Evolutionary conservation across 2,113 vertebrate genomes (phyloP).

Genomic region (Larimichthys polyactis): DNA sequence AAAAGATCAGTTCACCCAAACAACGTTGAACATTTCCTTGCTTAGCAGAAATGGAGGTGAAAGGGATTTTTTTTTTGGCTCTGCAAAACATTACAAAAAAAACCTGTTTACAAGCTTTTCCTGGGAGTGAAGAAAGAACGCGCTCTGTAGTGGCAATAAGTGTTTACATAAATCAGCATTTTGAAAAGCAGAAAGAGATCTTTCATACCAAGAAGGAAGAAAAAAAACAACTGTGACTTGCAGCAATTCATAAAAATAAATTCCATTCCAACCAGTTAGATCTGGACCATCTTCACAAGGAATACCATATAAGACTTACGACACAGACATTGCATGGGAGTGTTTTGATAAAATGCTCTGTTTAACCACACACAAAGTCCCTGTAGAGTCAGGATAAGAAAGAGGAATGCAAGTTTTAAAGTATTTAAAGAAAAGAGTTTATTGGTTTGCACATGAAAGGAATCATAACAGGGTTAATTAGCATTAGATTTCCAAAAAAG

Average conservation of each 20-base stretch:
- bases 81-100: neutral
- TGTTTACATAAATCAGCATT: neutral
- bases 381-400: neutral
- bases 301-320: neutral
- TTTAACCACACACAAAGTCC: neutral
- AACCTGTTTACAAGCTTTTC: neutral
- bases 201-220: neutral
- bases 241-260: neutral
- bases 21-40: neutral
- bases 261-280: neutral
- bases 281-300: constrained; percentile 5
- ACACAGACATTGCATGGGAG: neutral
- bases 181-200: neutral
- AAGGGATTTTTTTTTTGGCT: neutral
- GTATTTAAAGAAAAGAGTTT: neutral
- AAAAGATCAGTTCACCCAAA: constrained; percentile 14
- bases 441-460: neutral
- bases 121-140: neutral
- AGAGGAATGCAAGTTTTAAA: neutral
- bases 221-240: neutral
- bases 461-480: neutral
- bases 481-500: neutral
- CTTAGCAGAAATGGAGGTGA: neutral
- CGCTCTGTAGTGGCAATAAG: neutral
- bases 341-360: neutral